A percentile compares a stretch with the other conserved stretches of the same genome.
phyloP scores from a whole-genome alignment of 2,888 invertebrate species.

The Blastobasis lacticolella region DNA sequence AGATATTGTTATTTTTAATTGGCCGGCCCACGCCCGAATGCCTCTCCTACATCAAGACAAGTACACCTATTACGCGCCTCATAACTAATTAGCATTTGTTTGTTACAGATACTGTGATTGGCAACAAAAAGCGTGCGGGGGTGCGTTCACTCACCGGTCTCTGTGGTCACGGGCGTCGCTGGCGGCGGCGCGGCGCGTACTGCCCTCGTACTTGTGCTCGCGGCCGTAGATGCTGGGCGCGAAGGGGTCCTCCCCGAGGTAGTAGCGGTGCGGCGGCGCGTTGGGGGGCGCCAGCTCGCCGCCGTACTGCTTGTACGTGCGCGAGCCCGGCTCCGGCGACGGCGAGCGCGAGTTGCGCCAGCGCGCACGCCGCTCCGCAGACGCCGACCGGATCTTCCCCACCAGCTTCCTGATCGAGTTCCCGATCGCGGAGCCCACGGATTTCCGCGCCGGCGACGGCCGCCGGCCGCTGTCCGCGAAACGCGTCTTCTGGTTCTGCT shows the following conservation, averaged over 20 bases:
- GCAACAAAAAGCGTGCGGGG: conserved; percentile 4
- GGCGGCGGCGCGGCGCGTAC: conserved; percentile 64
- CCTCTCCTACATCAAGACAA: too few species aligned
- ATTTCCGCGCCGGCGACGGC: conserved; percentile 59
- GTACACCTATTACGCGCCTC: too few species aligned
- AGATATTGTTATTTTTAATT: too few species aligned
- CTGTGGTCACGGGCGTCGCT: conserved; percentile 58
- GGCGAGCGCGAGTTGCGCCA: conserved; percentile 75
- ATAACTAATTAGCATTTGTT: neutral
- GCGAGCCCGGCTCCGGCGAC: conserved; percentile 74
- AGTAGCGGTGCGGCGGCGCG: conserved; percentile 83
- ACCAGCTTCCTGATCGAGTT: conserved; percentile 88
- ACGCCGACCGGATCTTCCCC: conserved; percentile 85
- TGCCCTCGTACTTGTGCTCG: conserved; percentile 87
- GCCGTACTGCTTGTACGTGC: conserved; percentile 67
- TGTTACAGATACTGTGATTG: neutral
- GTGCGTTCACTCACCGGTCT: conserved; percentile 57
- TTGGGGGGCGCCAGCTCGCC: conserved; percentile 63
- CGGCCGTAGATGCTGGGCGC: conserved; percentile 88
- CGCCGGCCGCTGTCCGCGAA: conserved; percentile 71
- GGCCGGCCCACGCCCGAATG: too few species aligned
- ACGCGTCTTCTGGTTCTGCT: conserved; percentile 81
- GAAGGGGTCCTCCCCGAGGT: conserved; percentile 90
- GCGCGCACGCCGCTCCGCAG: conserved; percentile 77
- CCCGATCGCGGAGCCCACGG: conserved; percentile 79